phyloP scores from a whole-genome alignment of 2,888 invertebrate genomes.

The Agriopis aurantiaria region DNA sequence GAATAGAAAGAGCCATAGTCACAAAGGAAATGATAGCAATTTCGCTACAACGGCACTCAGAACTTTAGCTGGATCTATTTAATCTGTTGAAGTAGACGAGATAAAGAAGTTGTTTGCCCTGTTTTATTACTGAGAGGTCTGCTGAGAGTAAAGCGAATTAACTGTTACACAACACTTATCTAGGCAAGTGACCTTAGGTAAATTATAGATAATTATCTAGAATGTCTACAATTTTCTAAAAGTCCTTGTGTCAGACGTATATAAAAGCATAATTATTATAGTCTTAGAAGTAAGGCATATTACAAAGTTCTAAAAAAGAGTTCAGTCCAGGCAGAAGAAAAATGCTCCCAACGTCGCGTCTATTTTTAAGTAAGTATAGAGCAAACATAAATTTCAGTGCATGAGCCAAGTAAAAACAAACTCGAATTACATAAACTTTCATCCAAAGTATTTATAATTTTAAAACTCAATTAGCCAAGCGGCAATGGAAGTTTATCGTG shows the following conservation, averaged over 20 bases:
- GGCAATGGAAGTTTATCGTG: slow-evolving; percentile 67
- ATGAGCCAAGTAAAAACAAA: slow-evolving; percentile 32
- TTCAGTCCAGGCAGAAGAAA: too few species aligned
- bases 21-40: slow-evolving; percentile 42
- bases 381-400: slow-evolving; percentile 10
- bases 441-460: slow-evolving; percentile 53
- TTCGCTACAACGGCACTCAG: slow-evolving; percentile 28
- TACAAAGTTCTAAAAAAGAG: neutral
- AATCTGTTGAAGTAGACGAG: slow-evolving; percentile 30
- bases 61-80: slow-evolving; percentile 28
- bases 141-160: slow-evolving; percentile 9
- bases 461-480: slow-evolving; percentile 68
- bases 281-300: too few species aligned
- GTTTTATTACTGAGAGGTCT: slow-evolving; percentile 28
- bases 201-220: too few species aligned
- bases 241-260: too few species aligned
- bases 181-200: neutral
- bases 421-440: slow-evolving; percentile 32
- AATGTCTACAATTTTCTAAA: too few species aligned
- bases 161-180: slow-evolving; percentile 7
- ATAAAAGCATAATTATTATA: too few species aligned
- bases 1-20: slow-evolving; percentile 30
- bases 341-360: neutral
- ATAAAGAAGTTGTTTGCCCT: slow-evolving; percentile 29
- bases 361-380: slow-evolving; percentile 14